Conservation (phyloP, 2,888 invertebrate species). For the Blera fallax region DNA sequence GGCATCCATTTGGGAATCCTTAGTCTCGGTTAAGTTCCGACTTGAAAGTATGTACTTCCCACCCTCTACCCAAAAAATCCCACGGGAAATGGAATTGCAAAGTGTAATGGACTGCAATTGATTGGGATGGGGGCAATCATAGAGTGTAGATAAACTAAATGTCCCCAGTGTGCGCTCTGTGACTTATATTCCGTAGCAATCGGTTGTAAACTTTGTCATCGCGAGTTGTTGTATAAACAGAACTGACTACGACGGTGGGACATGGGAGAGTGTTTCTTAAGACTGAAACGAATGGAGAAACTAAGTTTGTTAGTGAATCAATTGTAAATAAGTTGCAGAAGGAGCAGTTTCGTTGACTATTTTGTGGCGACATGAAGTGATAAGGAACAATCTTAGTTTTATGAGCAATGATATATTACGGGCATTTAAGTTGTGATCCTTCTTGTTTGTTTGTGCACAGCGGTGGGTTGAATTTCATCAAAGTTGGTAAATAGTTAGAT, state of each 20-base stretch:
- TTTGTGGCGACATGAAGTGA: slow-evolving; percentile 63
- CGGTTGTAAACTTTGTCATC: slow-evolving; percentile 68
- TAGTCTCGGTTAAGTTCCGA: slow-evolving; percentile 19
- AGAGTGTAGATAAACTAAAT: slow-evolving; percentile 63
- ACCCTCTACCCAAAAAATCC: neutral
- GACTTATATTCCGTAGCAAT: slow-evolving; percentile 66
- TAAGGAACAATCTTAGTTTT: slow-evolving; percentile 38
- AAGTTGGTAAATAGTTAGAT: neutral
- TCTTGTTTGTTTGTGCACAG: neutral
- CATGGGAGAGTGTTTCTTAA: neutral
- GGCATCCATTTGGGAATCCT: slow-evolving; percentile 49
- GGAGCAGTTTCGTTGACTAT: slow-evolving; percentile 29
- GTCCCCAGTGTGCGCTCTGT: slow-evolving; percentile 54
- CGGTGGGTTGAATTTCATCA: neutral
- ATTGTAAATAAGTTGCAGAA: slow-evolving; percentile 58
- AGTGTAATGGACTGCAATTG: slow-evolving; percentile 79
- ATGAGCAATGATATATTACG: neutral
- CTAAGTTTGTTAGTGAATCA: slow-evolving; percentile 67
- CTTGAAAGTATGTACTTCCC: neutral
- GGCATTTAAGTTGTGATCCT: neutral
- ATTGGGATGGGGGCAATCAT: slow-evolving; percentile 73
- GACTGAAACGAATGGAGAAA: neutral
- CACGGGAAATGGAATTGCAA: slow-evolving; percentile 32
- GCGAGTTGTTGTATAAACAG: slow-evolving; percentile 62
- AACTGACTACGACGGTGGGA: neutral